Evolutionary conservation across 2,113 vertebrate species (phyloP).

Genomic region (Cariama cristata): DNA sequence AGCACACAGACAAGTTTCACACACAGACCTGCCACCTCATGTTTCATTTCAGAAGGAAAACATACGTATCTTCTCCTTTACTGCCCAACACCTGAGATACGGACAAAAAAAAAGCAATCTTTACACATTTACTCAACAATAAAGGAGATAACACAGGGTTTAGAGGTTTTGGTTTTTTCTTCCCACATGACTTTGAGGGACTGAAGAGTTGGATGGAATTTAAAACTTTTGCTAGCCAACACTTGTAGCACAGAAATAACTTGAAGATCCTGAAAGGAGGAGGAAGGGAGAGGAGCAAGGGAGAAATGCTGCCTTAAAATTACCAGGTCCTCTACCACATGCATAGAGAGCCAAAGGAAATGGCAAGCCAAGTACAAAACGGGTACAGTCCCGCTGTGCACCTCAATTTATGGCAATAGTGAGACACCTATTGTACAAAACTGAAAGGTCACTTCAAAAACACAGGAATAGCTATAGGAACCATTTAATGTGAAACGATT

Average conservation of each 20-base stretch:
- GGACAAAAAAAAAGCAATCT: not conserved
- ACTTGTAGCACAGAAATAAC: not conserved
- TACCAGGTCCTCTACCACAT: not conserved
- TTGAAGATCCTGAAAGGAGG: not conserved
- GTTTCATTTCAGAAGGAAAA: not conserved
- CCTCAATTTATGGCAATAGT: conserved; percentile 37
- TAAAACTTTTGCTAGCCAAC: not conserved
- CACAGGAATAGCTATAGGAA: not conserved
- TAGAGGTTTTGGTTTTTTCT: not conserved
- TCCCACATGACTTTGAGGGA: rapidly evolving
- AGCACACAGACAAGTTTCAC: not conserved
- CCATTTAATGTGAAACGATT: not conserved
- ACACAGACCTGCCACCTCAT: not conserved
- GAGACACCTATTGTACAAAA: conserved; percentile 63
- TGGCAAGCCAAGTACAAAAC: not conserved
- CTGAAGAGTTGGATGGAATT: not conserved
- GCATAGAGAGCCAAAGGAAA: not conserved
- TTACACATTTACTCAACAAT: not conserved
- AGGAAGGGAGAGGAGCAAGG: not conserved
- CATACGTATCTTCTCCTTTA: not conserved
- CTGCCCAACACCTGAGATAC: rapidly evolving
- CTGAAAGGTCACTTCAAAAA: conserved; percentile 1
- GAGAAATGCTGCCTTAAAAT: not conserved
- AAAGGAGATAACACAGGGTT: not conserved
- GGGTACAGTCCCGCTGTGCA: not conserved